These are phyloP conservation scores for Microcebus tavaratra DNA, from an alignment of 2,113 vertebrate genomes.

Conservation along the genomic window DNA sequence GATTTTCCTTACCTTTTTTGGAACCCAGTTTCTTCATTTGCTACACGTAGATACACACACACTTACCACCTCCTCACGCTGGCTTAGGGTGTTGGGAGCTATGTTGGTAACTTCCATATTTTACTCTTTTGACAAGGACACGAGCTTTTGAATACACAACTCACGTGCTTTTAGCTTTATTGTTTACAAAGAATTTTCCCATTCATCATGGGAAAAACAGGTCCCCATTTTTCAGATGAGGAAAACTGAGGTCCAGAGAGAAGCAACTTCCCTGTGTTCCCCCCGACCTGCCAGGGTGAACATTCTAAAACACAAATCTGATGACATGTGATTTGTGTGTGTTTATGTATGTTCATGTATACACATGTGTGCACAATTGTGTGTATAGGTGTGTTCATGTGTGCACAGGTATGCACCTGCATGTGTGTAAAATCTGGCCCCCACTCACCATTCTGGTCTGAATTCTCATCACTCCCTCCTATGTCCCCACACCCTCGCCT, in stretches of 20 bases:
- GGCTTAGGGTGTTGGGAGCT: too few relatives aligned
- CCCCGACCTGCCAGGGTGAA: neutral
- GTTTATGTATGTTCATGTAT: neutral
- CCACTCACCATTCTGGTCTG: neutral
- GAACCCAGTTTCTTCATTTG: neutral
- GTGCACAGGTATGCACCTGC: neutral
- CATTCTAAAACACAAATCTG: neutral
- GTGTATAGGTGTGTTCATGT: too few relatives aligned
- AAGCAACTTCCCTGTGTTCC: neutral
- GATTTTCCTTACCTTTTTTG: neutral
- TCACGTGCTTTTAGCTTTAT: neutral
- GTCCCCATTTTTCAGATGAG: neutral
- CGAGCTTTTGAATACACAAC: neutral
- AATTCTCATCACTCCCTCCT: neutral
- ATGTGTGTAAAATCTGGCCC: neutral
- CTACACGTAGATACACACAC: too few relatives aligned
- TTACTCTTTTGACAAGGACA: neutral
- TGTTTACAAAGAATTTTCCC: neutral
- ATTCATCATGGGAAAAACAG: neutral
- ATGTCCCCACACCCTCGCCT: fast-evolving
- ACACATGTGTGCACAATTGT: fast-evolving
- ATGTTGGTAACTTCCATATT: neutral
- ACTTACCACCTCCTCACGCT: fast-evolving
- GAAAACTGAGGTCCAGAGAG: neutral
- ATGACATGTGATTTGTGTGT: neutral